Evolutionary conservation across 2,113 vertebrate species (phyloP), one percentile per base, ranked within the genome.

Genomic region (Xenopus borealis): DNA sequence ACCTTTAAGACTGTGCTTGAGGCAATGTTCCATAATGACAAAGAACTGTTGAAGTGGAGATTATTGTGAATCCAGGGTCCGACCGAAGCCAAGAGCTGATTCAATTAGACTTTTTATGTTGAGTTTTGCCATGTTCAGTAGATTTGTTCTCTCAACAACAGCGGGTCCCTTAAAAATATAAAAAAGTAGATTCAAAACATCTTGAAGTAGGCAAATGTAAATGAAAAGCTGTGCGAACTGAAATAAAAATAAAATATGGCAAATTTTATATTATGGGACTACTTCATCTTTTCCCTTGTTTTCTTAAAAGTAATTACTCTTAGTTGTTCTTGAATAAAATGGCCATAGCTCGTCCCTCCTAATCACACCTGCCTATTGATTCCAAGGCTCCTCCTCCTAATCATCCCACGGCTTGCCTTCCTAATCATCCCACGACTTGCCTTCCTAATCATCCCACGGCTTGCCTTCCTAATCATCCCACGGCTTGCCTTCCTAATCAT

Each of bases 1-100:
- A 98, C 97, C 97, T 96, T 94, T 96, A 71, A 99, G 94, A 16
- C 97, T 97, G 0, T 99, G 97, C 80, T 99, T 99, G 83, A 99
- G 93, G 78, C 97, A 99, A 83, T 99, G 97, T 77, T 99, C 97
- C 97, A 99, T 97, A 71, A 99, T 96, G 47, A 99, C 96, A 78
- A 99, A 99, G 87, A 99, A 99, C 88, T 99, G 97, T 88, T 98
- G 97, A 59, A 99, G 86, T 52, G 97, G 97, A 0, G 97, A 95
- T 78, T 98, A 99, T 86, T 99, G 97, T 0, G 97, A 98, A 86
- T 99, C 97, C 88, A 98, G 86, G 4, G 95, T 99, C n/a, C 97
- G 92, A 57, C 97, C 97, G 16, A 98, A 98, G 86, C 95, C 97
- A 83, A 99, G 86, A 16, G 96, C 96, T 0, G 96, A 98, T 87